Base-by-base conservation (phyloP, 2,888 invertebrate genomes). In the Chalcis sispes region DNA sequence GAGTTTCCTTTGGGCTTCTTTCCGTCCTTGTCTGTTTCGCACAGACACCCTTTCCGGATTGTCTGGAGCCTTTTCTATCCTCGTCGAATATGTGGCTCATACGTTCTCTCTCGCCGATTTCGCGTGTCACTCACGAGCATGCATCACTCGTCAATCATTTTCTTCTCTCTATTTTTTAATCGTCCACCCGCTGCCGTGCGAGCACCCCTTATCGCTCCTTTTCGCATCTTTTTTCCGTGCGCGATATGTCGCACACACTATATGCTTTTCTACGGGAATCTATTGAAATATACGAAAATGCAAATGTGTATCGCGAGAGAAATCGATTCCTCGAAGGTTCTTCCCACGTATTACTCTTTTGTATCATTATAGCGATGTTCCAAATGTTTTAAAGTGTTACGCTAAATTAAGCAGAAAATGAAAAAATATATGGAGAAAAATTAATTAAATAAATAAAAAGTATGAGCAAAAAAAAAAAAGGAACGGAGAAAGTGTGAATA, bases 241-340 rank as follows among this genome's bases (percentile, higher is more conserved):
- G n/a, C n/a, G n/a, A n/a, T n/a, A n/a, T n/a, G n/a, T n/a, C n/a
- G n/a, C n/a, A n/a, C n/a, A n/a, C n/a, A n/a, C n/a, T n/a, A n/a
- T n/a, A n/a, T n/a, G n/a, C n/a, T n/a, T n/a, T n/a, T 23, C 4
- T 5, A 2, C 32, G 23, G 20, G 18, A 3, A 1, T 10, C 20
- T 20, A n/a, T n/a, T 10, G 23, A 36, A 58, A 58, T 29, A 46
- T 48, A n/a, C 25, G 54, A 66, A 40, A 36, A 52, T 23, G 54
- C 23, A 66, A 66, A 52, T 25, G n/a, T 13, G 27, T 3, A 13
- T 29, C 18, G 4, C 15, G 20, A 18, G n/a, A 2, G 20, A 48
- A 13, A 42, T 42, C 15, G 42, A 42, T 42, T 15, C n/a, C 10
- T 4, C 10, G 10, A 36, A 36, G 36, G 36, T 10, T 7, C 36